Conservation (phyloP, 2,888 invertebrate genomes). For the Oscheius sp. region DNA sequence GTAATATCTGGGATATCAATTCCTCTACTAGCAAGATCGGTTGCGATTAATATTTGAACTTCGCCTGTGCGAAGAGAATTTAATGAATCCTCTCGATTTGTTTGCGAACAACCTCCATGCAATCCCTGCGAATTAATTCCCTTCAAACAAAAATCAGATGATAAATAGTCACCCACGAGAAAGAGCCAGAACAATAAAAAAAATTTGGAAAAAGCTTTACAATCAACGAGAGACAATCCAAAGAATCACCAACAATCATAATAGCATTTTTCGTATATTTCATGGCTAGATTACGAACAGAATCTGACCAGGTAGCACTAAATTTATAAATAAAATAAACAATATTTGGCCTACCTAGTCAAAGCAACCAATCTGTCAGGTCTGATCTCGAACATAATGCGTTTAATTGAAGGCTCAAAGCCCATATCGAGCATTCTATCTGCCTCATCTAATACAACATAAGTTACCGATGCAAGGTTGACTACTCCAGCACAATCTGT, state of each 20-base stretch:
- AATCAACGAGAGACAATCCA: too few relatives aligned
- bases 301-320: not conserved
- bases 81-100: conserved; percentile 78
- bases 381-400: conserved; percentile 82
- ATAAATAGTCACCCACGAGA: conserved; percentile 84
- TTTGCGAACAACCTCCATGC: conserved; percentile 87
- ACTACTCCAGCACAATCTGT: conserved; percentile 78
- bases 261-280: not conserved
- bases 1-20: conserved; percentile 79
- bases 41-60: conserved; percentile 86
- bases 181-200: too few relatives aligned
- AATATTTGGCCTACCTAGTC: conserved; percentile 82
- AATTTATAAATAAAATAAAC: not conserved
- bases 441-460: conserved; percentile 83
- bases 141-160: conserved; percentile 81
- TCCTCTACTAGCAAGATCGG: conserved; percentile 93
- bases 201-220: too few relatives aligned
- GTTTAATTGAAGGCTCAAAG: conserved; percentile 78
- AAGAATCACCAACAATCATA: not conserved
- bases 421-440: conserved; percentile 77
- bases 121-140: conserved; percentile 82
- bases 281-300: not conserved
- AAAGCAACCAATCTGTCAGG: conserved; percentile 93
- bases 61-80: conserved; percentile 67
- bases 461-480: conserved; percentile 37